Conservation (phyloP, 1,140 invertebrate species). For the Sminthurides bifidus region DNA sequence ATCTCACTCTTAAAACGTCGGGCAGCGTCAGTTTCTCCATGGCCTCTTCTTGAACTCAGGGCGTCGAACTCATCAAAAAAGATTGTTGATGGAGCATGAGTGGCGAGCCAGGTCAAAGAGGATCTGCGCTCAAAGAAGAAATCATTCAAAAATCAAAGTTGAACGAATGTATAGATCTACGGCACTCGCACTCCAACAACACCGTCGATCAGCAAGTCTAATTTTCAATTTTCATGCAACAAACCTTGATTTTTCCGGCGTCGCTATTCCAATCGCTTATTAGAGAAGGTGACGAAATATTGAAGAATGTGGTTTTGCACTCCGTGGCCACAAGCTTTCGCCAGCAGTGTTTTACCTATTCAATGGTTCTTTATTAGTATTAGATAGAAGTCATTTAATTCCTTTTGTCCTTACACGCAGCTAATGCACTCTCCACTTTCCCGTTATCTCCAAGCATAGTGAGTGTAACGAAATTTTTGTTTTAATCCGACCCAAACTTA, state of each 20-base stretch:
- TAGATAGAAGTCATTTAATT: too few species aligned
- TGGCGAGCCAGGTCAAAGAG: slow-evolving; percentile 80
- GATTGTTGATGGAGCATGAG: slow-evolving; percentile 81
- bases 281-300: slow-evolving; percentile 73
- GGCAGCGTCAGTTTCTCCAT: slow-evolving; percentile 78
- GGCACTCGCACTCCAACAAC: too few species aligned
- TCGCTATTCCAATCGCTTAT: slow-evolving; percentile 91
- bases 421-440: too few species aligned
- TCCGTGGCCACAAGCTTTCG: slow-evolving; percentile 76
- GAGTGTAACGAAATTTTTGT: too few species aligned
- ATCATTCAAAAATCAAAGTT: too few species aligned
- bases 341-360: slow-evolving; percentile 76
- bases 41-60: slow-evolving; percentile 57
- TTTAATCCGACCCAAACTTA: too few species aligned
- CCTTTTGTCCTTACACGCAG: too few species aligned
- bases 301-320: slow-evolving; percentile 78
- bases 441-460: too few species aligned
- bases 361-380: too few species aligned
- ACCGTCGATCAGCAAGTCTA: too few species aligned
- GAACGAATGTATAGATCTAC: too few species aligned
- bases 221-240: too few species aligned
- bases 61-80: slow-evolving; percentile 96
- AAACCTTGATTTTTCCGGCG: slow-evolving; percentile 82
- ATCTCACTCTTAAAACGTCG: slow-evolving; percentile 84
- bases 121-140: slow-evolving; percentile 49